phyloP scores from a whole-genome alignment of 2,113 vertebrate genomes.

The Platichthys stellatus region DNA sequence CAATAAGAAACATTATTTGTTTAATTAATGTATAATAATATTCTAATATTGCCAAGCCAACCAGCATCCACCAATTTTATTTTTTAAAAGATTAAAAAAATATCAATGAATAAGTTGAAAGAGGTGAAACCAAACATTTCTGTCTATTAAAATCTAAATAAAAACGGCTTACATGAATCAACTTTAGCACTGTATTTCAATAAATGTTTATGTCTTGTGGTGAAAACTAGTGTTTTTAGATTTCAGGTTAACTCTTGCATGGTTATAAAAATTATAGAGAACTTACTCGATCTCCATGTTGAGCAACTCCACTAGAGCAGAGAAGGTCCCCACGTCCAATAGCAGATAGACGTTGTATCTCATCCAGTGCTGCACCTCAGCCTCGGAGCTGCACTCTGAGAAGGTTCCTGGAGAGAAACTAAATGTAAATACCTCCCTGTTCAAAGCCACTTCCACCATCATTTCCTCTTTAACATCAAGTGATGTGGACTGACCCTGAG shows the following conservation, averaged over 20 bases:
- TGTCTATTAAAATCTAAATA: too few species aligned
- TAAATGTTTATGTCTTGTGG: background rate
- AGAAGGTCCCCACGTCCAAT: conserved; percentile 93
- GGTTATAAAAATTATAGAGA: background rate
- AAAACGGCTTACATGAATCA: too few species aligned
- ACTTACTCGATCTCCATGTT: conserved; percentile 99
- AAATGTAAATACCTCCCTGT: background rate
- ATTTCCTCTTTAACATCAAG: background rate
- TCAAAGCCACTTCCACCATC: background rate
- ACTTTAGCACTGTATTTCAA: too few species aligned
- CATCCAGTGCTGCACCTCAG: conserved; percentile 94
- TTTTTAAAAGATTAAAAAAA: too few species aligned
- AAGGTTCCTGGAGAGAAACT: conserved; percentile 87
- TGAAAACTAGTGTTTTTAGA: background rate
- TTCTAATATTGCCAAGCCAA: too few species aligned
- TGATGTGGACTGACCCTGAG: conserved; percentile 86
- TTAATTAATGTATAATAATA: too few species aligned
- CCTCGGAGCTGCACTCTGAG: conserved; percentile 91
- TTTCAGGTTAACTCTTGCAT: background rate
- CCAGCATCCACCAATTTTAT: too few species aligned
- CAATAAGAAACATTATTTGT: background rate
- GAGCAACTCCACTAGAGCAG: conserved; percentile 95
- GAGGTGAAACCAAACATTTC: background rate
- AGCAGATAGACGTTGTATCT: conserved; percentile 95
- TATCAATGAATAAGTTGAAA: too few species aligned